phyloP scores from a whole-genome alignment of 2,797 vertebrate genomes.

The Tarsius wallacei region DNA sequence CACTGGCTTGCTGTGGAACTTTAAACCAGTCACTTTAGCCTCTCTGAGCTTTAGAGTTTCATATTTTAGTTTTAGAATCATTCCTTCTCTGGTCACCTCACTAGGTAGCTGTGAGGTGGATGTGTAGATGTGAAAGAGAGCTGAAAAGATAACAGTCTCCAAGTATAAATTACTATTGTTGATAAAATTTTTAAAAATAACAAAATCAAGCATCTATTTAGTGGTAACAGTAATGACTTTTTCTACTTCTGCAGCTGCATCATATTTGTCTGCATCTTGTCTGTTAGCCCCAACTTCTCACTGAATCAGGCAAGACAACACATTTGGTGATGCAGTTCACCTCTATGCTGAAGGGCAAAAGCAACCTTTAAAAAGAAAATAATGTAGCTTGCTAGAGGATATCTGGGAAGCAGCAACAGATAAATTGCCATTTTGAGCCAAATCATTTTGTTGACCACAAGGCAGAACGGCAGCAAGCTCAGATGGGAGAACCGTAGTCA shows the following conservation, averaged over 20 bases:
- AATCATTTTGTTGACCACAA: conserved; percentile 84
- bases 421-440: conserved; percentile 79
- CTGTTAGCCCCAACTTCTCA: conserved; percentile 36
- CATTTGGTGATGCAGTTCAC: conserved; percentile 65
- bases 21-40: conserved; percentile 30
- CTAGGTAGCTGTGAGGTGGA: conserved; percentile 13
- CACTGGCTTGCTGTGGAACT: conserved; percentile 33
- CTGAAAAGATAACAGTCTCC: conserved; percentile 57
- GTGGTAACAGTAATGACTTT: neutral
- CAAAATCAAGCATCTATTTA: conserved; percentile 55
- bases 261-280: conserved; percentile 54
- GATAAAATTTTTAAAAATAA: neutral
- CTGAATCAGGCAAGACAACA: conserved; percentile 46
- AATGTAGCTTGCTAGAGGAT: conserved; percentile 64
- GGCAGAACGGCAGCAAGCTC: conserved; percentile 79
- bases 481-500: conserved; percentile 78
- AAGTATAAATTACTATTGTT: conserved; percentile 60
- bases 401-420: conserved; percentile 75
- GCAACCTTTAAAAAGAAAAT: neutral
- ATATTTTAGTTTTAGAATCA: neutral
- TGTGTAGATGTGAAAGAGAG: conserved; percentile 21
- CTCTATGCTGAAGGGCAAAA: conserved; percentile 70
- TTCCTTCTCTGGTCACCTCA: conserved; percentile 38
- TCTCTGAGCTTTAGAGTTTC: conserved; percentile 56
- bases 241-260: conserved; percentile 65